Base-by-base conservation (phyloP, 2,888 invertebrate genomes). In the Lithophane ornitopus region DNA sequence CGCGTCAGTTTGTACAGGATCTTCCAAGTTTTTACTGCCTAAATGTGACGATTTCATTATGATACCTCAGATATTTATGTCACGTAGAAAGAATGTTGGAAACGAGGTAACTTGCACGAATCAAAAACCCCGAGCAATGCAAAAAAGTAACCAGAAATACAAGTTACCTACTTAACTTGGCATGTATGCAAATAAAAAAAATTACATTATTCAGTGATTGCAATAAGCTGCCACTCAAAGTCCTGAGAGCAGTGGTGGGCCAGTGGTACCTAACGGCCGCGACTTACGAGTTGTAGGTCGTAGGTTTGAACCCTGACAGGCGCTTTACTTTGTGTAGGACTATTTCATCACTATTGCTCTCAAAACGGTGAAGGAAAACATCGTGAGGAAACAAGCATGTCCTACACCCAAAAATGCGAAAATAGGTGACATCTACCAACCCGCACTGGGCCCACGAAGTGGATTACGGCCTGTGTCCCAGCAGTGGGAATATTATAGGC, bases 1-100 rank as follows among this genome's bases (percentile, higher is more conserved):
- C n/a, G 70, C 68, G 72, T 78, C 76, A 80, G 49, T 54, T 70
- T 67, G 49, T 78, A 67, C 66, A 85, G 84, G 82, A 85, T 87
- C 59, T 80, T 69, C 39, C 41, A 61, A 63, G 65, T 67, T 78
- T 63, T 59, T 72, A 78, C 59, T 65, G 52, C 28, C 52, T 65
- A 52, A 39, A 72, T 78, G 81, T 39, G 74, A 61, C 19, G 8
- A 59, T 67, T 70, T 66, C 16, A 70, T 78, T 75, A 67, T 52
- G 28, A 69, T 54, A 54, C 12, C 56, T 73, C 39, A 62, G 52
- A 65, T 44, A 58, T n/a, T 28, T 34, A 49, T 61, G 72, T 59
- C 65, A 56, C 66, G 28, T 62, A 14, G 11, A 34, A 59, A 26
- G 41, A 69, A 75, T 69, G 28, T 75, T 4, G 28, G 44, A 6